A percentile compares a stretch with the other conserved stretches of the same genome.
These are phyloP conservation scores for Leptopilina boulardi DNA, from an alignment of 1,140 invertebrate species.

Conservation along the genomic window DNA sequence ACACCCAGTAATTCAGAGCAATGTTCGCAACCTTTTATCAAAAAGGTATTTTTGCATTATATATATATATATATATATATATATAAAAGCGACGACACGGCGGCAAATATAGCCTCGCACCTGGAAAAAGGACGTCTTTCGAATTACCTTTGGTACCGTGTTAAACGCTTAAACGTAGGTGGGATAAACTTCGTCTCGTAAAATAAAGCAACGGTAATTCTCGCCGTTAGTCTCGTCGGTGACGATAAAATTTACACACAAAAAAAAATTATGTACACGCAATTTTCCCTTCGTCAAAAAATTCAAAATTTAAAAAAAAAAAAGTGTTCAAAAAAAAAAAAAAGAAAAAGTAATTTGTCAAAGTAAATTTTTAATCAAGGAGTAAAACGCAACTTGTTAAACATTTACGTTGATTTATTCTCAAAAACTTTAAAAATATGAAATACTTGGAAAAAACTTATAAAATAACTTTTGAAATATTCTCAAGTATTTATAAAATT, in stretches of 20 bases:
- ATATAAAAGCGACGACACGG: not conserved
- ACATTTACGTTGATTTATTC: no score
- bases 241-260: slow-evolving; percentile 39
- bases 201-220: slow-evolving; percentile 44
- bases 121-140: slow-evolving; percentile 36
- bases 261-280: not conserved
- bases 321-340: no score
- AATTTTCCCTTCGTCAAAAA: not conserved
- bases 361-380: no score
- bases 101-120: slow-evolving; percentile 36
- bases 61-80: no score
- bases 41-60: slow-evolving; percentile 34
- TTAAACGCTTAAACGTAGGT: slow-evolving; percentile 40
- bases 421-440: no score
- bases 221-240: slow-evolving; percentile 36
- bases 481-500: no score
- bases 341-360: no score
- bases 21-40: slow-evolving; percentile 51
- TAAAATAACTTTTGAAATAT: no score
- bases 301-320: no score
- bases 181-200: slow-evolving; percentile 42
- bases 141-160: slow-evolving; percentile 35
- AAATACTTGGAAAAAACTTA: no score
- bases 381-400: no score
- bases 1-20: slow-evolving; percentile 60